Evolutionary conservation across 2,888 invertebrate species (phyloP).

Genomic region (Liposcelis brunnea): DNA sequence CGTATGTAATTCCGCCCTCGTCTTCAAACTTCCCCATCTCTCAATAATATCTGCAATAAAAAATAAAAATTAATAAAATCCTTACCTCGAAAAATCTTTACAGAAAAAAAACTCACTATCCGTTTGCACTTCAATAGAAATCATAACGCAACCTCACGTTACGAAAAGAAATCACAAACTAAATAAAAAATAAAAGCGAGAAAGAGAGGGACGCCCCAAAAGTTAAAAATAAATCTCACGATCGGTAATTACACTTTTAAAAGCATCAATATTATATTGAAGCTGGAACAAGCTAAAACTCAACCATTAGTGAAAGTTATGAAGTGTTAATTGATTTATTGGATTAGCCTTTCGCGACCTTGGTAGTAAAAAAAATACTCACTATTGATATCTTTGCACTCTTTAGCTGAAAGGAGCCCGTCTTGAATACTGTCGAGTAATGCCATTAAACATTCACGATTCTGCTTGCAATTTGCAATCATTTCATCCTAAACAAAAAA

Average conservation of each 20-base stretch:
- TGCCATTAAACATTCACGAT: constrained; percentile 61
- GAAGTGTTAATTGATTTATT: no score
- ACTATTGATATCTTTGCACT: constrained; percentile 43
- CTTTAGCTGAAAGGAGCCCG: constrained; percentile 33
- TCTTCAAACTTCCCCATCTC: constrained; percentile 32
- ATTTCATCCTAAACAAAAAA: constrained; percentile 53
- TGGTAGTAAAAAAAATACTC: constrained; percentile 12
- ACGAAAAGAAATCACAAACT: no score
- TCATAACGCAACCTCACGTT: not conserved
- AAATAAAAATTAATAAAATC: constrained; percentile 9
- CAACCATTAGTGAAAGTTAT: no score
- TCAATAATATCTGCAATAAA: constrained; percentile 29
- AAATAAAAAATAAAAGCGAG: no score
- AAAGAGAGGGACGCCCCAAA: no score
- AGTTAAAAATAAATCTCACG: no score
- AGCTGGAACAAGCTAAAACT: no score
- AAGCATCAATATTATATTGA: no score
- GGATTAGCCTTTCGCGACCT: no score
- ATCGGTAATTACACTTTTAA: no score
- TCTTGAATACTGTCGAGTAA: constrained; percentile 33
- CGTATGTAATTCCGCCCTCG: constrained; percentile 22
- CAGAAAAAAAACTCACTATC: not conserved
- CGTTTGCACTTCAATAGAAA: constrained; percentile 4
- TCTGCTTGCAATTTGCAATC: constrained; percentile 68
- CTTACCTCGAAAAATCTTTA: not conserved